Base-by-base conservation (phyloP, 2,888 invertebrate species). In the Melieria omissa region DNA sequence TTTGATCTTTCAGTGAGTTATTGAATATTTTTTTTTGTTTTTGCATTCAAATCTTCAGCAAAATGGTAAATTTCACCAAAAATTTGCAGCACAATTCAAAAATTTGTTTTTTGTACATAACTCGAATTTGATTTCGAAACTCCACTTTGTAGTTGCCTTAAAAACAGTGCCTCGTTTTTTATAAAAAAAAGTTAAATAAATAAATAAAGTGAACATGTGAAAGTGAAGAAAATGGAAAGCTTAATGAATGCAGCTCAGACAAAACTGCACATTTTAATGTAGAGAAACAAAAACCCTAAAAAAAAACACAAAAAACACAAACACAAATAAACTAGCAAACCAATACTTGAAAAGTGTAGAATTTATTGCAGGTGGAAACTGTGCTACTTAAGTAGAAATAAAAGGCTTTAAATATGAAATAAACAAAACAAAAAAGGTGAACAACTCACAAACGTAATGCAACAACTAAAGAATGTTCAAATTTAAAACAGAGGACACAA, bases 81-180 rank as follows among this genome's bases (percentile, higher is more conserved):
- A 29, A 29, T 29, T 29, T 1, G 29, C 29, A 29, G 3, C 29
- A 29, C 29, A 29, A 29, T 29, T 29, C 29, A 29, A 29, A 2
- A 29, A 29, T 29, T 29, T 29, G 2, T 29, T 29, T 29, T 29
- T 29, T 29, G 29, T 29, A 29, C 3, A 29, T 29, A 29, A 29
- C 29, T 29, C 29, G 29, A 29, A 29, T 29, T 29, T 29, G 29
- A 29, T 29, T 29, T 29, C 29, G 29, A 29, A 29, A 29, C 29
- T 87, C 90, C 92, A 92, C 91, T 92, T 83, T 87, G 92, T 93
- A 93, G 92, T 89, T 92, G 93, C 93, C 93, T 93, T 93, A 92
- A 90, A 92, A 91, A 92, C 92, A 92, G 93, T 93, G 93, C 93
- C 93, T 93, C 89, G 85, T 85, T 83, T 82, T 80, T 79, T 80